Conservation (phyloP, 2,888 invertebrate species). For the Sarcophaga rosellei region DNA sequence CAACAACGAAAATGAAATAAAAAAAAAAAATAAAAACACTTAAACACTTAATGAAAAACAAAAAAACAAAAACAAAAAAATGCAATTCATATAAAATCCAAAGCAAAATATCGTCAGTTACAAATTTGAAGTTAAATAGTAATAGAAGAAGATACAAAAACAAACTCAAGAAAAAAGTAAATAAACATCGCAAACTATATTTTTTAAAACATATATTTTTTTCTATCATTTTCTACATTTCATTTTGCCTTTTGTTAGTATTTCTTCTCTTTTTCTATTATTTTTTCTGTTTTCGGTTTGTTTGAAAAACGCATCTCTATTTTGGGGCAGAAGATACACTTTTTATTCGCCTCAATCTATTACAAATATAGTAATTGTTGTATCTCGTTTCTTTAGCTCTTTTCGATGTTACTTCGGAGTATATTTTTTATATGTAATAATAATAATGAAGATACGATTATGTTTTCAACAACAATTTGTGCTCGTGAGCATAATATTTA, state of each 20-base stretch:
- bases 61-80: slow-evolving; percentile 25
- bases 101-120: slow-evolving; percentile 47
- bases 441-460: no score
- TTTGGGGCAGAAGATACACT: background rate
- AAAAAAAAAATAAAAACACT: background rate
- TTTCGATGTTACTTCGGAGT: background rate
- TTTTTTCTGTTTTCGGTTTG: background rate
- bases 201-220: slow-evolving; percentile 37
- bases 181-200: slow-evolving; percentile 54
- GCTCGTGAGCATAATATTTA: no score
- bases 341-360: background rate
- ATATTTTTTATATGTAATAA: no score
- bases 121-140: slow-evolving; percentile 34
- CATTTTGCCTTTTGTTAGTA: background rate
- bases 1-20: slow-evolving; percentile 3
- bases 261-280: background rate
- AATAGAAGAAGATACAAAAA: slow-evolving; percentile 3
- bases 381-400: background rate
- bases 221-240: background rate
- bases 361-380: background rate
- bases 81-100: slow-evolving; percentile 40
- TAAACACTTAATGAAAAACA: background rate
- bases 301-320: slow-evolving; percentile 50
- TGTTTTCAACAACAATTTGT: no score
- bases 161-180: slow-evolving; percentile 3